Conservation (phyloP, 2,888 invertebrate species). For the Polydrusus cervinus region DNA sequence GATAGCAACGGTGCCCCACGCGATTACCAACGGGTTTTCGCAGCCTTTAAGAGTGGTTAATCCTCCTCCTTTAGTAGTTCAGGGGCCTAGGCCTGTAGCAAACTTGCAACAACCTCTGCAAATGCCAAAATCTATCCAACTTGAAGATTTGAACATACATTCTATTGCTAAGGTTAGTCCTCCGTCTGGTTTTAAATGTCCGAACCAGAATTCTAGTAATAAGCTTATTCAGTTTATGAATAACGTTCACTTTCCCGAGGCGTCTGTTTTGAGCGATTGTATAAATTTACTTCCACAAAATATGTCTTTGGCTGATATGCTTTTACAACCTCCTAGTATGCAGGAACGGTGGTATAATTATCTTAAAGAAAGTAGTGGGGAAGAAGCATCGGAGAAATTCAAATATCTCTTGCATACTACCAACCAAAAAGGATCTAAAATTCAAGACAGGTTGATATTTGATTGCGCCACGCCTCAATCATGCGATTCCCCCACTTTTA, state of each 20-base stretch:
- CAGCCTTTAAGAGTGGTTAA: constrained; percentile 62
- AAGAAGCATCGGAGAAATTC: constrained; percentile 75
- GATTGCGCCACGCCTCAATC: constrained; percentile 61
- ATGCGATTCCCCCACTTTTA: constrained; percentile 65
- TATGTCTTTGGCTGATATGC: constrained; percentile 75
- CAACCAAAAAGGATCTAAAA: constrained; percentile 62
- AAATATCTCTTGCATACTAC: constrained; percentile 67
- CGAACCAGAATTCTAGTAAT: constrained; percentile 59
- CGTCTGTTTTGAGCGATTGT: constrained; percentile 65
- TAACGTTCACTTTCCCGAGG: constrained; percentile 75
- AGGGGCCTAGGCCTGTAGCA: constrained; percentile 38
- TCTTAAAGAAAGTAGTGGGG: constrained; percentile 73
- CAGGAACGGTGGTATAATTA: constrained; percentile 74
- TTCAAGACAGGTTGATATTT: constrained; percentile 60
- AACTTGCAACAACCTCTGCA: constrained; percentile 41
- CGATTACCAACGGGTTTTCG: constrained; percentile 55
- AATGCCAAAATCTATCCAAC: constrained; percentile 58
- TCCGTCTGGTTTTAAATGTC: constrained; percentile 33
- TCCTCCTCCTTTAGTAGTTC: constrained; percentile 55
- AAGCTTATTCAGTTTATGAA: constrained; percentile 75
- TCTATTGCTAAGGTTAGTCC: constrained; percentile 38
- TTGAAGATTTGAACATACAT: constrained; percentile 2
- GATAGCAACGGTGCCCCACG: constrained; percentile 49
- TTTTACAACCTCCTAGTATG: constrained; percentile 70
- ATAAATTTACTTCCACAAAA: constrained; percentile 74